A percentile compares a stretch with the other conserved stretches of the same genome.
Evolutionary conservation across 2,888 invertebrate species (phyloP).

Genomic region (Drosophila neotestacea): DNA sequence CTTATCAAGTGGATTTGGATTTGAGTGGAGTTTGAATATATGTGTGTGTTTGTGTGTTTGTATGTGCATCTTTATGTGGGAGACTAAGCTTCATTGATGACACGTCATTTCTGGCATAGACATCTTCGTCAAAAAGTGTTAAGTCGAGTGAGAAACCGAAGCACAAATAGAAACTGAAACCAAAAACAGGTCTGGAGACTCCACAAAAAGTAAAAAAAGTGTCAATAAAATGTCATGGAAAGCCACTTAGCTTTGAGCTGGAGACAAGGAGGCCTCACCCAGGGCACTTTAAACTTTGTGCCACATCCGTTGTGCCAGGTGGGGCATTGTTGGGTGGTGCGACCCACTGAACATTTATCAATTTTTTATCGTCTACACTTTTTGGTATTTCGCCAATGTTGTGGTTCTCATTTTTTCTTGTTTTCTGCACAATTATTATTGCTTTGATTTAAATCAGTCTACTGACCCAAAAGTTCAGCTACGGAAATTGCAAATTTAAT

Average conservation of each 20-base stretch:
- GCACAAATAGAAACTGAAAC: conserved; percentile 34
- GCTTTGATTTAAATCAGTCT: conserved; percentile 83
- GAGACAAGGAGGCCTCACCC: conserved; percentile 56
- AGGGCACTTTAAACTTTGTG: conserved; percentile 61
- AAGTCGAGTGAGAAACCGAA: conserved; percentile 70
- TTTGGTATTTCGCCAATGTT: conserved; percentile 54
- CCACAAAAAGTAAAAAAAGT: conserved; percentile 34
- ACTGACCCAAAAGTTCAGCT: conserved; percentile 84
- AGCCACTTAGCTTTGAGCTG: conserved; percentile 63
- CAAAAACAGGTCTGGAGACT: conserved; percentile 64
- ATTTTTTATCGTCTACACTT: conserved; percentile 49
- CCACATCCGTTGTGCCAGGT: conserved; percentile 62
- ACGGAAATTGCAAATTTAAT: conserved; percentile 85
- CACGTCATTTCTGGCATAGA: conserved; percentile 77
- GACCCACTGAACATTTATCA: conserved; percentile 65
- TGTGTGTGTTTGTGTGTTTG: conserved; percentile 16
- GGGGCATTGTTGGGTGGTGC: conserved; percentile 25
- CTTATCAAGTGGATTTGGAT: conserved; percentile 68
- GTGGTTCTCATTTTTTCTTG: conserved; percentile 39
- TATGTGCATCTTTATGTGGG: conserved; percentile 69
- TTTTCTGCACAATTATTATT: conserved; percentile 79
- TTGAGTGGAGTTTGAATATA: conserved; percentile 26
- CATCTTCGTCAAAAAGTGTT: conserved; percentile 79
- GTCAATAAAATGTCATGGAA: conserved; percentile 79
- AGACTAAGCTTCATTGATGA: conserved; percentile 76